phyloP scores from a whole-genome alignment of 92 coral and sea anemone species.

The Zoanthus sansibaricus region DNA sequence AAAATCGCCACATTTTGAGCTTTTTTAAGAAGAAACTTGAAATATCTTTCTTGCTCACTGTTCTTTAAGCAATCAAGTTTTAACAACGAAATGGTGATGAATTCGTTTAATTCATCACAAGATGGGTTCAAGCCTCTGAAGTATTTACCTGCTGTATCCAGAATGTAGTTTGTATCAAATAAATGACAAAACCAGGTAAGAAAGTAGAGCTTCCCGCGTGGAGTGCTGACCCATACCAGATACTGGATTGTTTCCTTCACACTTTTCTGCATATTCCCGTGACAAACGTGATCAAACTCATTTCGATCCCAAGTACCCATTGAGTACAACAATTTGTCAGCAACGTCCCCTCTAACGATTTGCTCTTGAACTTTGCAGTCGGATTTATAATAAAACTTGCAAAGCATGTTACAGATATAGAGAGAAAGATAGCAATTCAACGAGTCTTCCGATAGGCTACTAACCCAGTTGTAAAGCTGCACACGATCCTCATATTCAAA shows the following conservation, averaged over 20 bases:
- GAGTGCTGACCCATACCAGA: background rate
- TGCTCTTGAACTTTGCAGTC: background rate
- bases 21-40: background rate
- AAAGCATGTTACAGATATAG: conserved; percentile 62
- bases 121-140: background rate
- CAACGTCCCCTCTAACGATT: background rate
- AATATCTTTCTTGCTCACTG: background rate
- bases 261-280: background rate
- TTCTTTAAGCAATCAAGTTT: background rate
- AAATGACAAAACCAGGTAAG: conserved; percentile 24
- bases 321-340: conserved; percentile 23
- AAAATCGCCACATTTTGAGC: conserved; percentile 13
- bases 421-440: conserved; percentile 41
- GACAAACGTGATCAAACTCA: conserved; percentile 33
- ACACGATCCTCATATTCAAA: background rate
- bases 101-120: background rate
- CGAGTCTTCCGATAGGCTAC: background rate
- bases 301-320: background rate
- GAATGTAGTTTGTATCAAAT: background rate
- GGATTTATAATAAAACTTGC: conserved; percentile 32
- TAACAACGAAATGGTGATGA: background rate
- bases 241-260: background rate
- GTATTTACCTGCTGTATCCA: background rate
- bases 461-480: conserved; percentile 49
- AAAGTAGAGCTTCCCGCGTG: background rate